Base-by-base conservation (phyloP, 2,113 vertebrate genomes). In the Okapia johnstoni region DNA sequence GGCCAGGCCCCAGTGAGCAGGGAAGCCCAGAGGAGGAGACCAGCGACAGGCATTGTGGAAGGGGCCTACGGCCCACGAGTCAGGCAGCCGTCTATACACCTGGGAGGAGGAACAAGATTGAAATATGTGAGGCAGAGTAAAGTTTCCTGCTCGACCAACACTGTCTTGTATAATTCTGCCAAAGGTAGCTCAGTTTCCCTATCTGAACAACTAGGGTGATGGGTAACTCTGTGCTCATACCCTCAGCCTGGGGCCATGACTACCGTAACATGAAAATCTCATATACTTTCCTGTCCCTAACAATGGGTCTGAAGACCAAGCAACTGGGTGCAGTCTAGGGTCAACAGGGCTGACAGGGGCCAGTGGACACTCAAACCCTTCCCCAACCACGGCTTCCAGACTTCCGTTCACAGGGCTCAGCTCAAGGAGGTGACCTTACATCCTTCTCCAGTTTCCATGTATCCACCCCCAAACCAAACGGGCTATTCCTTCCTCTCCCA, bases 1-100 rank as follows among this genome's bases (percentile, higher is more conserved):
- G 98, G 98, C 99, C 99, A 99, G 98, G 98, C 98, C 98, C 98
- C 97, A 28, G 98, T 98, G 96, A 99, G 97, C 66, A 99, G 98
- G 96, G 97, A 98, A 98, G 97, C 98, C 98, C 99, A 99, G 87
- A 99, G 98, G 94, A 99, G 94, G 80, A 99, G 97, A 2, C 97
- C 55, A 40, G 98, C 70, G 93, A 98, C 95, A 46, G 98, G 99
- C 99, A 99, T 99, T 94, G 97, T 99, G 98, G 95, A 98, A 98
- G 91, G 97, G 3, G 36, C 2, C 93, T 84, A 40, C 95, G 96
- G 96, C 30, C 26, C 98, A 52, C 21, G 96, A 85, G 85, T 80
- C 77, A 52, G 77, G 93, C 46, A 60, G 97, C 48, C 92, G 17
- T 28, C 88, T 87, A 83, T 48, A 77, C 97, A 97, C 98, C 99